phyloP scores from a whole-genome alignment of 1,140 invertebrate species.

The Dreissena polymorpha region DNA sequence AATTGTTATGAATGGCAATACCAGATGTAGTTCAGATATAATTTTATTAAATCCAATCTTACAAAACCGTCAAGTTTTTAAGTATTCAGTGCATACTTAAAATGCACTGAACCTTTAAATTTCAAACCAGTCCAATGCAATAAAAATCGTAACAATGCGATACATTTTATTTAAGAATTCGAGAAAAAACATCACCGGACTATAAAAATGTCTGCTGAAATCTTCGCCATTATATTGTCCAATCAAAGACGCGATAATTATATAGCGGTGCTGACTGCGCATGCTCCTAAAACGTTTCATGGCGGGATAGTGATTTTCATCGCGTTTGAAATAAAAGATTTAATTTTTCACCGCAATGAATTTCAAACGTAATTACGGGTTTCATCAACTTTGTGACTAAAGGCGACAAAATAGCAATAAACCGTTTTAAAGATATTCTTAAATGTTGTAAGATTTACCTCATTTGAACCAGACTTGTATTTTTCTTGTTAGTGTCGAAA shows the following conservation, averaged over 20 bases:
- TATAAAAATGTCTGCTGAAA: conserved; percentile 30
- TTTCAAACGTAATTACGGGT: conserved; percentile 42
- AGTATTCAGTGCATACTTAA: too few species aligned
- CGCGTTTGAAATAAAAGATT: conserved; percentile 35
- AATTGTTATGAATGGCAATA: too few species aligned
- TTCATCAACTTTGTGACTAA: conserved; percentile 22
- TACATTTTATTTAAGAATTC: neutral
- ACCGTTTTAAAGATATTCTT: conserved; percentile 29
- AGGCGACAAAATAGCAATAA: conserved; percentile 46
- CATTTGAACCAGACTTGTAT: conserved; percentile 3
- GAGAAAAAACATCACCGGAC: conserved; percentile 2
- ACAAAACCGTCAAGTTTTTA: too few species aligned
- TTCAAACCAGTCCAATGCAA: too few species aligned
- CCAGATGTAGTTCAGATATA: too few species aligned
- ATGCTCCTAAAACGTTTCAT: conserved; percentile 38
- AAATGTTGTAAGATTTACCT: conserved; percentile 41
- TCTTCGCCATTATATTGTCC: conserved; percentile 4
- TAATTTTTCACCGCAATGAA: conserved; percentile 51
- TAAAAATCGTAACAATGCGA: too few species aligned
- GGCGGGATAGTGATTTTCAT: conserved; percentile 22
- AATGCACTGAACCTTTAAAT: too few species aligned
- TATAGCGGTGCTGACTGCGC: conserved; percentile 6
- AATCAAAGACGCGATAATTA: conserved; percentile 22
- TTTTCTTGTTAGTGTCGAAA: conserved; percentile 34
- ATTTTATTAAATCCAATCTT: too few species aligned